These are phyloP conservation scores for Lophotis ruficrista DNA, from an alignment of 2,113 vertebrate species.

Conservation along the genomic window DNA sequence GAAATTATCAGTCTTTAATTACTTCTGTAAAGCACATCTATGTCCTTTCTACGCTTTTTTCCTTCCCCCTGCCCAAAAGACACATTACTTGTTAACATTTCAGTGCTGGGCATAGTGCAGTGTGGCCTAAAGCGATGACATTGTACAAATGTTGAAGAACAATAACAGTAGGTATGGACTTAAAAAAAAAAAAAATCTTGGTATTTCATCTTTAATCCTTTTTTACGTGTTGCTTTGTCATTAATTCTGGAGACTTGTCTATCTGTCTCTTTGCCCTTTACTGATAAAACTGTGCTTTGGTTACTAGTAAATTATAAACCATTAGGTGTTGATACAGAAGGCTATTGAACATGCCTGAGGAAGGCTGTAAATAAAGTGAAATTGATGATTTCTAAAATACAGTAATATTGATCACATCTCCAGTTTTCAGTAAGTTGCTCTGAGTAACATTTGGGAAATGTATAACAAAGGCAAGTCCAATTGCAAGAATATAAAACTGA, in stretches of 20 bases:
- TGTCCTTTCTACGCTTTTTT: neutral
- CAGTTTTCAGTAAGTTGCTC: neutral
- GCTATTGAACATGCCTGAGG: neutral
- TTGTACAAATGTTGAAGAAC: neutral
- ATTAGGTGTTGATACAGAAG: neutral
- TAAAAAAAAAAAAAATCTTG: neutral
- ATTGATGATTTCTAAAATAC: neutral
- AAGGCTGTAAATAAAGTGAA: neutral
- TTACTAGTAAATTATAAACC: neutral
- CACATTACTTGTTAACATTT: neutral
- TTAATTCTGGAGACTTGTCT: neutral
- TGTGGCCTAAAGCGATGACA: neutral
- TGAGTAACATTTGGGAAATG: neutral
- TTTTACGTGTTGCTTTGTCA: neutral
- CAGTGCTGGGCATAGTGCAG: neutral
- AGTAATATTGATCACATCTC: neutral
- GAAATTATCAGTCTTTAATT: neutral
- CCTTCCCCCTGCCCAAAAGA: neutral
- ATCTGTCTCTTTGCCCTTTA: neutral
- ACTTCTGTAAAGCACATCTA: neutral
- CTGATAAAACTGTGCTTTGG: neutral
- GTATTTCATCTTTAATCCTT: neutral
- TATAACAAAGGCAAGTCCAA: neutral
- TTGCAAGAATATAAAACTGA: neutral
- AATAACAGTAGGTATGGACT: rapidly evolving